Evolutionary conservation across 2,888 invertebrate genomes (phyloP).

Genomic region (Drosophila prostipennis): DNA sequence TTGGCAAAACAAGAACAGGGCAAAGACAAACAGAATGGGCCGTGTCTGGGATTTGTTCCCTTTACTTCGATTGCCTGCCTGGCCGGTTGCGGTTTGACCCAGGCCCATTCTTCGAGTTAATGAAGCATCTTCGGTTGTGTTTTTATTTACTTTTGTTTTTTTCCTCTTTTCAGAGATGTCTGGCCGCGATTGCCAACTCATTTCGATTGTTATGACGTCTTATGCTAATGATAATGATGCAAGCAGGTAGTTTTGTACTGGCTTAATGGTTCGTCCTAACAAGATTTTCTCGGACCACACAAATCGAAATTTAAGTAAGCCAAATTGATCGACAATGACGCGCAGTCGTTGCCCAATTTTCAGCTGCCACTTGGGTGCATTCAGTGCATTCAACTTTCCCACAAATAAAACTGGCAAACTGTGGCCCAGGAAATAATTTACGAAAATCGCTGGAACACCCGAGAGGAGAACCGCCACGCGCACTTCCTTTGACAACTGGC

Average conservation of each 20-base stretch:
- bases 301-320: conserved; percentile 17
- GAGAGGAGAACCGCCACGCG: conserved; percentile 16
- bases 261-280: conserved; percentile 9
- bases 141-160: conserved; percentile 24
- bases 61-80: conserved; percentile 34
- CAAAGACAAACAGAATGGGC: conserved; percentile 30
- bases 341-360: conserved; percentile 19
- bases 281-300: conserved; percentile 20
- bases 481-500: conserved; percentile 79
- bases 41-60: conserved; percentile 26
- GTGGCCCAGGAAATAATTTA: conserved; percentile 67
- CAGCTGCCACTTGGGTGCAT: conserved; percentile 8
- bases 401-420: conserved; percentile 22
- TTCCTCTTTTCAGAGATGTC: conserved; percentile 49
- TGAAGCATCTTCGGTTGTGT: conserved; percentile 52
- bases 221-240: conserved; percentile 75
- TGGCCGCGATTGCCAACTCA: conserved; percentile 65
- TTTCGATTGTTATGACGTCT: conserved; percentile 65
- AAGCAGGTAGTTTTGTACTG: conserved; percentile 28
- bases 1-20: conserved; percentile 33
- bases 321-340: conserved; percentile 11
- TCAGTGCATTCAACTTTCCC: conserved; percentile 29
- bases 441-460: conserved; percentile 43
- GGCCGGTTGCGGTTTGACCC: conserved; percentile 68
- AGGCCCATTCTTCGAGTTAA: conserved; percentile 53